phyloP scores from a whole-genome alignment of 2,797 vertebrate genomes.

The Arctocebus calabarensis region DNA sequence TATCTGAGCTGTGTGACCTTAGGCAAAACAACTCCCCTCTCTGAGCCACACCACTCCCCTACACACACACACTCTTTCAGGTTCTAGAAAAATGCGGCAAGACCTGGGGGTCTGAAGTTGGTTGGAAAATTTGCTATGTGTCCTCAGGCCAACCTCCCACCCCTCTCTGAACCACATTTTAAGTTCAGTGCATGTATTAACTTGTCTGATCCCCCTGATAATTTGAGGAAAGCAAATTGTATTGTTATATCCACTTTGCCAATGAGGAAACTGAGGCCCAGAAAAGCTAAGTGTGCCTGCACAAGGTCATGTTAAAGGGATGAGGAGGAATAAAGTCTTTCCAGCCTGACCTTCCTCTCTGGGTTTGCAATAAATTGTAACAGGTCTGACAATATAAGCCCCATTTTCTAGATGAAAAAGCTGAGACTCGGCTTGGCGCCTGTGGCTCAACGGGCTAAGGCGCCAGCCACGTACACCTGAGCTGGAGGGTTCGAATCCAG shows the following conservation, averaged over 20 bases:
- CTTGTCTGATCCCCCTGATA: not conserved
- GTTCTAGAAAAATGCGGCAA: not conserved
- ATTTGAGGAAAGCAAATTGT: not conserved
- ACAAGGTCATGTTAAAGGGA: not conserved
- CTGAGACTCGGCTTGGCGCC: not conserved
- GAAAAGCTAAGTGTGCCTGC: not conserved
- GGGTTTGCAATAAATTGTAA: not conserved
- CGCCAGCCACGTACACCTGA: too few species aligned
- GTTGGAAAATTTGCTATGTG: not conserved
- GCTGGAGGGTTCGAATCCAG: too few species aligned
- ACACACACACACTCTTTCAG: not conserved
- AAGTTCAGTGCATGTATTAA: not conserved
- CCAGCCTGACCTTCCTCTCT: not conserved
- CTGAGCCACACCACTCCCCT: not conserved
- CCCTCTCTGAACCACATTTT: constrained; percentile 26
- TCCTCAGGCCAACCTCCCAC: not conserved
- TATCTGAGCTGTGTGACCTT: not conserved
- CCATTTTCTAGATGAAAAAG: constrained; percentile 18
- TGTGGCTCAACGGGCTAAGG: too few species aligned
- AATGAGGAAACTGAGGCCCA: not conserved
- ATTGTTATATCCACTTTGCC: not conserved
- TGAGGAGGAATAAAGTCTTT: not conserved
- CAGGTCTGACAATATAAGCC: not conserved
- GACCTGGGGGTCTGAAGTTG: not conserved
- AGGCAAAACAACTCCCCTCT: not conserved